Base-by-base conservation (phyloP, 2,888 invertebrate genomes). In the Hydroisotoma schaefferi region DNA sequence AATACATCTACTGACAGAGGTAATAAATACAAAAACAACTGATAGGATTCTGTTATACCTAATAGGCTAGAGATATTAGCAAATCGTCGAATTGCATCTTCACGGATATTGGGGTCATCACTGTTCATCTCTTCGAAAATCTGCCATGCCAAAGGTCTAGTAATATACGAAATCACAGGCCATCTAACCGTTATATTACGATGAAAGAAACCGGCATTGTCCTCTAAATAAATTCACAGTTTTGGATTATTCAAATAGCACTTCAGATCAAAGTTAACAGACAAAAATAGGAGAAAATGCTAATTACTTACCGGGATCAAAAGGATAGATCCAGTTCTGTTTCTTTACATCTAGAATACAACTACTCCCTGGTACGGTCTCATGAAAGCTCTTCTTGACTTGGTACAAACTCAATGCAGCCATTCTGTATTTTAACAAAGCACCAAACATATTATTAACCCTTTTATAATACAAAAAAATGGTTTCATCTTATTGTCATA, bases 271-370 rank as follows among this genome's bases (percentile, higher is more conserved):
- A 23, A 2, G 46, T 6, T 47, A 22, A 46, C 37, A 27, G 20
- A 46, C 28, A 29, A 20, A 6, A 22, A 29, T 18, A 28, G 23
- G 8, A 6, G 33, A 18, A 18, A 12, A 25, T 18, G 26, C 22
- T 47, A 12, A 20, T 25, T 22, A 37, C 61, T 60, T 61, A 68
- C 68, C 57, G 15, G 68, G 63, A 48, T 68, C 68, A 54, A 56
- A 47, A 2, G 59, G 52, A 44, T 63, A 63, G 18, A 63, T 2
- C 22, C 28, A 48, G 1, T 33, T 23, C 12, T 33, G 22, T 8
- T 37, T 33, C 26, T 10, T 23, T 37, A 25, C 20, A 27, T 49
- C 49, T 10, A 49, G 10, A 25, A 49, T 25, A 49, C 27, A 18
- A 12, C 49, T 49, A 6, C 28, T 28, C n/a, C n/a, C n/a, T 6